These are phyloP conservation scores for Marcusenius ussheri DNA, from an alignment of 2,113 vertebrate genomes.

Conservation along the genomic window DNA sequence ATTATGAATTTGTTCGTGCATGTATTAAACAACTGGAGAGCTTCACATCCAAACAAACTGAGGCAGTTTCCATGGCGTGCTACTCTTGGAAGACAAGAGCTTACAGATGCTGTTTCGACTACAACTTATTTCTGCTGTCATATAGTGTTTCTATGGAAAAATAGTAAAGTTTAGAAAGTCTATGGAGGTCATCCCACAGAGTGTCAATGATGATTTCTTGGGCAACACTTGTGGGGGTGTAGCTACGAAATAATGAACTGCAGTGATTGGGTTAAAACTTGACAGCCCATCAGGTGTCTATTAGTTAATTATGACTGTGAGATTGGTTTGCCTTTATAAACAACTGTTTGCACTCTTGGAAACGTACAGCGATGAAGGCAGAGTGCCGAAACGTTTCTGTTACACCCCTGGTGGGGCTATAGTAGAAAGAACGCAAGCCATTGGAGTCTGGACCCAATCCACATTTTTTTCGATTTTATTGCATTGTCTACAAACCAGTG, in stretches of 20 bases:
- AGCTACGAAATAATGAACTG: background rate
- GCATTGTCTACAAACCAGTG: background rate
- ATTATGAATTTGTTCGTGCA: background rate
- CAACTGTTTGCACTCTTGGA: background rate
- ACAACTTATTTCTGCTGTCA: slow-evolving; percentile 2
- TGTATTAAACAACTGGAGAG: background rate
- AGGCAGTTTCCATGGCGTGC: slow-evolving; percentile 1
- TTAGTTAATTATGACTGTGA: background rate
- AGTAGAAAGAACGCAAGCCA: background rate
- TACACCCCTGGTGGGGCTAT: background rate
- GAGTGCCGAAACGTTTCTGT: background rate
- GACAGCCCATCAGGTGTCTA: background rate
- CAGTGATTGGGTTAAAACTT: background rate
- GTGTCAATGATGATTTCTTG: background rate
- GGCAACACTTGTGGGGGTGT: background rate
- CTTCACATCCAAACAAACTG: background rate
- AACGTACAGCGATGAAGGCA: background rate
- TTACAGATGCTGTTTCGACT: background rate
- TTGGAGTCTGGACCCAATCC: background rate
- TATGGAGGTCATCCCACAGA: background rate
- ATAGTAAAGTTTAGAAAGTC: background rate
- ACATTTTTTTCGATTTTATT: background rate
- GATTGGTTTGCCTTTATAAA: background rate
- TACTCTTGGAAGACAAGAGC: background rate
- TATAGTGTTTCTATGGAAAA: background rate